Percentiles rank a stretch among this genome's conserved stretches.
Evolutionary conservation across 2,113 vertebrate species (phyloP).

Genomic region (Solea senegalensis): DNA sequence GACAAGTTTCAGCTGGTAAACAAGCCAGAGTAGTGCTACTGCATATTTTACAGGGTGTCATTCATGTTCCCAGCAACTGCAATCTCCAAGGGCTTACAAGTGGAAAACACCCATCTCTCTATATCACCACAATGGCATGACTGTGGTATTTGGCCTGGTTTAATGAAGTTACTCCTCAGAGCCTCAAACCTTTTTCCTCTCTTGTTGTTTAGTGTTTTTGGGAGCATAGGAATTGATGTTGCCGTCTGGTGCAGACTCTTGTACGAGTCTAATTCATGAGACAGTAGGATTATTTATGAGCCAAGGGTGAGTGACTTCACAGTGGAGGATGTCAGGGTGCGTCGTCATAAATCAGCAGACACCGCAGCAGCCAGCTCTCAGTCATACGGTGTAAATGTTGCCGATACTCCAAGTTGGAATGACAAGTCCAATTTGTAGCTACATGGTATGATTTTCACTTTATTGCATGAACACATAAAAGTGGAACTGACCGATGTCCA

Average conservation of each 20-base stretch:
- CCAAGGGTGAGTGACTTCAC: background rate
- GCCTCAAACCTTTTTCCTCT: background rate
- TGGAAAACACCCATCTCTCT: slow-evolving; percentile 6
- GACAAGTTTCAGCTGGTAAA: slow-evolving; percentile 44
- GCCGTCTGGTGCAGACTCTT: background rate
- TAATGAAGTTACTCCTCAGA: background rate
- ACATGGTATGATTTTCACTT: background rate
- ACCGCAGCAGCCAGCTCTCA: background rate
- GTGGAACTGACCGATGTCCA: background rate
- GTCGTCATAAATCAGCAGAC: background rate
- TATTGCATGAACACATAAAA: background rate
- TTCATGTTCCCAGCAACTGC: background rate
- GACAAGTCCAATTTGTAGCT: too few species aligned
- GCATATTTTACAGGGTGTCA: slow-evolving; percentile 16
- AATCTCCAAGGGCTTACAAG: background rate
- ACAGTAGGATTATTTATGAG: background rate
- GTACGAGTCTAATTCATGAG: slow-evolving; percentile 1
- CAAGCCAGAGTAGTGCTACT: slow-evolving; percentile 2
- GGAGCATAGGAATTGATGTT: background rate
- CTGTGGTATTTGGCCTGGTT: background rate
- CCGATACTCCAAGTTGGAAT: background rate
- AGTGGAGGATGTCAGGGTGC: background rate
- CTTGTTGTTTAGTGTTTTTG: background rate
- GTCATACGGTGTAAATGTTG: background rate
- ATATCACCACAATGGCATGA: background rate